Percentiles rank a stretch among this genome's conserved stretches.
These are phyloP conservation scores for Asbolus verrucosus DNA, from an alignment of 1,140 invertebrate genomes.

Conservation along the genomic window DNA sequence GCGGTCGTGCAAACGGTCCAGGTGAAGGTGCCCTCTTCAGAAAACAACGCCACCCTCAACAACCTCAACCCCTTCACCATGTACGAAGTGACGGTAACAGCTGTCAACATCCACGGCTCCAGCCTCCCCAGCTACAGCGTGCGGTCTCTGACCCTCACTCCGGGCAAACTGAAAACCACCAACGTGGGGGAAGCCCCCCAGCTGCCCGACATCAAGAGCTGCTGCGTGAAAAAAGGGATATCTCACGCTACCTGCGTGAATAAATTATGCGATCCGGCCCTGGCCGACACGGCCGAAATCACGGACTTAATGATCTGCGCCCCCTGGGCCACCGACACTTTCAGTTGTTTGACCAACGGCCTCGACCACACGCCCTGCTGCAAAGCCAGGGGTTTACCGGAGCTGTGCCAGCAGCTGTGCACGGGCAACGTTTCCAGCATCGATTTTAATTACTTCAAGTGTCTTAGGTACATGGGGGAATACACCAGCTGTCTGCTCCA, in stretches of 20 bases:
- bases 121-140: slow-evolving; percentile 80
- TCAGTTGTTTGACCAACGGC: slow-evolving; percentile 82
- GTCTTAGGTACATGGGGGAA: slow-evolving; percentile 82
- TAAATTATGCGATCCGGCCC: slow-evolving; percentile 82
- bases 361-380: slow-evolving; percentile 87
- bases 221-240: slow-evolving; percentile 79
- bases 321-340: slow-evolving; percentile 83
- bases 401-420: slow-evolving; percentile 80
- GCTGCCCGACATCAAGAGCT: slow-evolving; percentile 78
- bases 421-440: slow-evolving; percentile 81
- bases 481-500: slow-evolving; percentile 85
- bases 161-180: slow-evolving; percentile 69
- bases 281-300: slow-evolving; percentile 71
- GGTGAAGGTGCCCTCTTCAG: slow-evolving; percentile 68
- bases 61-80: slow-evolving; percentile 79
- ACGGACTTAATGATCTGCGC: slow-evolving; percentile 88
- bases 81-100: slow-evolving; percentile 82
- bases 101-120: slow-evolving; percentile 78
- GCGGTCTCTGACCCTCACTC: slow-evolving; percentile 75
- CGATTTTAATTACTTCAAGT: slow-evolving; percentile 86
- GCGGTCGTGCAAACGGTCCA: slow-evolving; percentile 61
- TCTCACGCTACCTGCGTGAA: slow-evolving; percentile 79
- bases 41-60: slow-evolving; percentile 71
- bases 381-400: slow-evolving; percentile 77
- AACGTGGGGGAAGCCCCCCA: slow-evolving; percentile 69